phyloP scores from a whole-genome alignment of 2,888 invertebrate genomes.

The Meloe dianella region DNA sequence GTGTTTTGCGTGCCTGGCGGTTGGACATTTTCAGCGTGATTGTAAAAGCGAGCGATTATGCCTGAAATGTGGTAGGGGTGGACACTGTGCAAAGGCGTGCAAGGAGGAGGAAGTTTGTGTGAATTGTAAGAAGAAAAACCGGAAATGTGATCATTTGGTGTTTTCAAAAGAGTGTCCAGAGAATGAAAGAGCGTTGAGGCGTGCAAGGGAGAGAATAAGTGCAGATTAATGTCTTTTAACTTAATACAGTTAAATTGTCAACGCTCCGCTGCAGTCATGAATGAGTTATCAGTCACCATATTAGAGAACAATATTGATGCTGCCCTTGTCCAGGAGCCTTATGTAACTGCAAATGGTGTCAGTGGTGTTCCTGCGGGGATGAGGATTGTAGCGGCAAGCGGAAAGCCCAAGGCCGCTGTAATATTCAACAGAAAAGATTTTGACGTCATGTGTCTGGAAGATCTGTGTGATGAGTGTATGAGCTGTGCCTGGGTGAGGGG shows the following conservation, averaged over 20 bases:
- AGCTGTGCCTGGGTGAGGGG: constrained; percentile 30
- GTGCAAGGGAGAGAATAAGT: neutral
- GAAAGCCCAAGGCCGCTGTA: too few relatives aligned
- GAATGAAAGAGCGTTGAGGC: neutral
- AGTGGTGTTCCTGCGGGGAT: constrained; percentile 29
- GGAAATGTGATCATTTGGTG: neutral
- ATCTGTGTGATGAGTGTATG: neutral
- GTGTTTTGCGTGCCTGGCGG: too few relatives aligned
- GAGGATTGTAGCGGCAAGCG: too few relatives aligned
- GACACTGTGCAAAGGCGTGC: too few relatives aligned
- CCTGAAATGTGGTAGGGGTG: too few relatives aligned
- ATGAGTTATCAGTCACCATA: constrained; percentile 4
- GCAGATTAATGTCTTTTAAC: neutral
- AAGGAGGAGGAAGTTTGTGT: neutral
- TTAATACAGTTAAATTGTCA: constrained; percentile 10
- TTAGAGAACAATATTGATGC: constrained; percentile 13
- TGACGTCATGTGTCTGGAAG: neutral
- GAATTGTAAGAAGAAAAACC: neutral
- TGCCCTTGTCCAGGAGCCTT: constrained; percentile 20
- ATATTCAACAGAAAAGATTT: neutral
- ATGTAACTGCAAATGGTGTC: constrained; percentile 10
- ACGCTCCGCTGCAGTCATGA: neutral
- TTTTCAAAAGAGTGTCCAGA: neutral
- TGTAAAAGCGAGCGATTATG: too few relatives aligned
- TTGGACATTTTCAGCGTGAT: neutral